Conservation (phyloP, 2,113 vertebrate genomes). For the Poeciliopsis occidentalis region DNA sequence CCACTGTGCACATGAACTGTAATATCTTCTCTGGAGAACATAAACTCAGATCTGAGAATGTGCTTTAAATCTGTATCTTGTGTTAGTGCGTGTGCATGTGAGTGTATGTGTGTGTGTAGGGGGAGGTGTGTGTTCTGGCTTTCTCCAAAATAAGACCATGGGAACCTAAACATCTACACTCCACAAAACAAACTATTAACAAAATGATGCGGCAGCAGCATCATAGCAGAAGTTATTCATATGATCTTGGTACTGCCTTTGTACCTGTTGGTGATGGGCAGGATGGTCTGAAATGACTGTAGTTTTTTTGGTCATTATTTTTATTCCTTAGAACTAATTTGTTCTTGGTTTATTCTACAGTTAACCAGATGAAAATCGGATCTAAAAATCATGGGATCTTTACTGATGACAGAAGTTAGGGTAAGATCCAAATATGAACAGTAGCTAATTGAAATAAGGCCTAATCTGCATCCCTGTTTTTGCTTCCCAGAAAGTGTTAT, state of each 20-base stretch:
- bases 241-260: neutral
- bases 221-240: neutral
- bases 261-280: neutral
- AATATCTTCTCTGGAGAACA: slow-evolving; percentile 34
- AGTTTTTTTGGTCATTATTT: too few species aligned
- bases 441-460: too few species aligned
- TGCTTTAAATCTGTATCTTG: neutral
- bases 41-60: too few species aligned
- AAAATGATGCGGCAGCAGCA: neutral
- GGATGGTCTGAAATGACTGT: neutral
- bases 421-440: too few species aligned
- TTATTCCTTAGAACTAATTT: too few species aligned
- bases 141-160: slow-evolving; percentile 13
- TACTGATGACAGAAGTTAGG: too few species aligned
- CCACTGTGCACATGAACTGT: slow-evolving; percentile 51
- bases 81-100: neutral
- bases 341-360: too few species aligned
- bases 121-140: too few species aligned
- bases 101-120: too few species aligned
- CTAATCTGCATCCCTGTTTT: neutral
- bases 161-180: slow-evolving; percentile 40
- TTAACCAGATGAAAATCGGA: too few species aligned
- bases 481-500: neutral
- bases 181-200: slow-evolving; percentile 27
- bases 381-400: too few species aligned